Evolutionary conservation across 2,888 invertebrate species (phyloP).

Genomic region (Cheilosia vulpina): DNA sequence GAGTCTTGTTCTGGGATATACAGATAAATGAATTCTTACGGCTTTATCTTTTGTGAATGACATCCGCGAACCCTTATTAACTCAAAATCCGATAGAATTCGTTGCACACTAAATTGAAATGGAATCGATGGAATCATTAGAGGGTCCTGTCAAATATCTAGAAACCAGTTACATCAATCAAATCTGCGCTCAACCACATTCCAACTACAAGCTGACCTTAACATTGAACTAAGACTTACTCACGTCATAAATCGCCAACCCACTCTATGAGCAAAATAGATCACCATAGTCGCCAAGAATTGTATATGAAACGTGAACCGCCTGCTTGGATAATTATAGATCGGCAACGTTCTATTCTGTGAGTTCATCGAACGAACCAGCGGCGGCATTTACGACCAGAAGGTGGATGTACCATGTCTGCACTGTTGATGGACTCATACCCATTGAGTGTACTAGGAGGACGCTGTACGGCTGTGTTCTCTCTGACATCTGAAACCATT

Average conservation of each 20-base stretch:
- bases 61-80: no score
- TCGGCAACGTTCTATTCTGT: conserved; percentile 3
- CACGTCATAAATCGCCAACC: conserved; percentile 12
- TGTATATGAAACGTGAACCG: conserved; percentile 19
- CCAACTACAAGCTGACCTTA: neutral
- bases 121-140: no score
- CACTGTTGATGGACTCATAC: conserved; percentile 10
- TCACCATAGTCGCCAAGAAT: neutral
- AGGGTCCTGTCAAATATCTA: no score
- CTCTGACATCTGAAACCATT: conserved; percentile 31
- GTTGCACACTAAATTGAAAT: no score
- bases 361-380: conserved; percentile 53
- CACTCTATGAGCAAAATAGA: conserved; percentile 24
- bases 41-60: no score
- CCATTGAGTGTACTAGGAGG: conserved; percentile 6
- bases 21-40: no score
- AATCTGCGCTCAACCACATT: no score
- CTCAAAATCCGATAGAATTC: no score
- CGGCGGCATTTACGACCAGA: conserved; percentile 2
- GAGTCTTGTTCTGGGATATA: no score
- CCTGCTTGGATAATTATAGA: conserved; percentile 40
- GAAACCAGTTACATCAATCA: no score
- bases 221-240: conserved; percentile 12
- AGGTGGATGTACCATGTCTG: conserved; percentile 6
- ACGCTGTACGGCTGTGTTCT: conserved; percentile 2